These are phyloP conservation scores for Caenorhabditis uteleia DNA, from an alignment of 2,888 invertebrate species.

Conservation along the genomic window DNA sequence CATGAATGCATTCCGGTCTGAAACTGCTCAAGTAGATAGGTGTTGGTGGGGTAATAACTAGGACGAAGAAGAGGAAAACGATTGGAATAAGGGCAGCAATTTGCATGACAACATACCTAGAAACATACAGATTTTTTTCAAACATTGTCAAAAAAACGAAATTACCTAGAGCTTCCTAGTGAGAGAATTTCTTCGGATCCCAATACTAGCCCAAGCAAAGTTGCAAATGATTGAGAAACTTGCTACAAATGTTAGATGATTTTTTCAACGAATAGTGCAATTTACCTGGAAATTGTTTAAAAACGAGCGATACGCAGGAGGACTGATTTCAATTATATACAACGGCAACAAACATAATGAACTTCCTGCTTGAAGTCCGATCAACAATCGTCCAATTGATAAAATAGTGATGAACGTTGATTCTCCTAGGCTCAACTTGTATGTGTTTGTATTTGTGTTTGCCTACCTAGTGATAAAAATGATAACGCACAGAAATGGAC, in stretches of 20 bases:
- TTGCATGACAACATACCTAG: conserved; percentile 42
- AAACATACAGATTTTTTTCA: neutral
- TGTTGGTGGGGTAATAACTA: conserved; percentile 56
- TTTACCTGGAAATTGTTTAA: conserved; percentile 60
- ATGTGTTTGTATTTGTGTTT: neutral
- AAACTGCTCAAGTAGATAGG: conserved; percentile 38
- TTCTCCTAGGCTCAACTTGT: conserved; percentile 42
- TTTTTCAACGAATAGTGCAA: neutral
- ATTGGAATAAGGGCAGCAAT: conserved; percentile 49
- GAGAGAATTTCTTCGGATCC: conserved; percentile 62
- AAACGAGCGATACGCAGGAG: conserved; percentile 52
- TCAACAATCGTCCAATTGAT: conserved; percentile 60
- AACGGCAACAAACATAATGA: conserved; percentile 66
- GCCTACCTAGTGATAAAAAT: conserved; percentile 22
- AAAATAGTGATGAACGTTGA: conserved; percentile 44
- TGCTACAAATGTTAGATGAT: conserved; percentile 49
- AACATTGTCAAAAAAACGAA: neutral
- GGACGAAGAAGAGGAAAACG: conserved; percentile 48
- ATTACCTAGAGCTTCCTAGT: conserved; percentile 19
- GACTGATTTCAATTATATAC: conserved; percentile 64
- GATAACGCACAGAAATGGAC: conserved; percentile 52
- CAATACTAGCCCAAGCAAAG: conserved; percentile 60
- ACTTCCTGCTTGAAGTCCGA: conserved; percentile 63
- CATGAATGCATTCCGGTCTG: conserved; percentile 29
- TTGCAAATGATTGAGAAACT: conserved; percentile 64